Evolutionary conservation across 2,113 vertebrate genomes (phyloP).

Genomic region (Halichoerus grypus): DNA sequence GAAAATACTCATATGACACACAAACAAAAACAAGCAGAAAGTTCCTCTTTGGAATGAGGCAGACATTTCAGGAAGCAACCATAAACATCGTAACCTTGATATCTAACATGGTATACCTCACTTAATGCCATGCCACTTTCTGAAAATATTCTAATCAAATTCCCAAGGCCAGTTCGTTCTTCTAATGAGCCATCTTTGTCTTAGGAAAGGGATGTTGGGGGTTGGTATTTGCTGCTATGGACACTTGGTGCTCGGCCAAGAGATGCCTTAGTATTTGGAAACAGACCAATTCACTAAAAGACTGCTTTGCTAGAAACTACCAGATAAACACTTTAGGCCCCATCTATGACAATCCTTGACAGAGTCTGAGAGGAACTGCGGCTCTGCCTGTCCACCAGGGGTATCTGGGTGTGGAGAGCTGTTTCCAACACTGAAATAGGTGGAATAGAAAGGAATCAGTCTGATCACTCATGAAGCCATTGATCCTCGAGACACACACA

Average conservation of each 20-base stretch:
- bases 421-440: neutral
- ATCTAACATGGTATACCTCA: neutral
- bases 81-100: neutral
- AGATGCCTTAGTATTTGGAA: neutral
- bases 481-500: neutral
- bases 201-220: neutral
- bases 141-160: constrained; percentile 17
- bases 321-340: neutral
- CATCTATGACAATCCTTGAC: neutral
- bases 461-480: neutral
- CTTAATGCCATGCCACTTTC: neutral
- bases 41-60: neutral
- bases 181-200: neutral
- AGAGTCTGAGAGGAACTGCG: neutral
- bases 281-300: neutral
- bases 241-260: neutral
- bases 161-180: neutral
- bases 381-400: neutral
- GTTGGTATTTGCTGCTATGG: neutral
- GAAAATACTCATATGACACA: neutral
- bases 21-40: neutral
- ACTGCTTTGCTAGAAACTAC: neutral
- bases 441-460: neutral
- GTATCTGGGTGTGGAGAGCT: neutral
- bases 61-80: constrained; percentile 6